Conservation (phyloP, 2,797 vertebrate genomes). For the Pogonophryne albipinna region DNA sequence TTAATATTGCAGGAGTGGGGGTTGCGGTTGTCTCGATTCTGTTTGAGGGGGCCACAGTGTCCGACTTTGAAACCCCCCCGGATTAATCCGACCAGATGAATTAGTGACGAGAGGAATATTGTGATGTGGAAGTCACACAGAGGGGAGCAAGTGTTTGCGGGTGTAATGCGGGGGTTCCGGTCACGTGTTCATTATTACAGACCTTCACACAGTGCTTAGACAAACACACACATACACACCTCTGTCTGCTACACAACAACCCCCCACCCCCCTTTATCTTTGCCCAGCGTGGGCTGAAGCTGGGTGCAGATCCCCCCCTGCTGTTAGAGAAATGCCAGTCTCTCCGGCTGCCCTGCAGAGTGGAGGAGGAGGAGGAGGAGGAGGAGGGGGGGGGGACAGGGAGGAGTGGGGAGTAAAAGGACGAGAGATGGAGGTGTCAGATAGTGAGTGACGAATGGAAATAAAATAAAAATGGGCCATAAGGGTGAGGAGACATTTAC, state of each 20-base stretch:
- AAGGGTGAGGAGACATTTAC: constrained; percentile 7
- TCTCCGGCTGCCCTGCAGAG: constrained; percentile 73
- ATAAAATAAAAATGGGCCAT: background rate
- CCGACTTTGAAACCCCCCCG: background rate
- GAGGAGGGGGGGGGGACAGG: constrained; percentile 9
- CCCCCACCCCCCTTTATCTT: constrained; percentile 42
- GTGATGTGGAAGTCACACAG: constrained; percentile 13
- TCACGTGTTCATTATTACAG: constrained; percentile 58
- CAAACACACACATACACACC: constrained; percentile 21
- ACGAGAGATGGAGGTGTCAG: background rate
- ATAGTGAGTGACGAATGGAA: constrained; percentile 5
- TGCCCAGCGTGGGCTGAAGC: constrained; percentile 69
- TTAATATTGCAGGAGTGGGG: background rate
- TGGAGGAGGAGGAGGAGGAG: constrained; percentile 42
- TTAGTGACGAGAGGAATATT: background rate
- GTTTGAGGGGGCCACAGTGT: background rate
- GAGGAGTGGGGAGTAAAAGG: constrained; percentile 13
- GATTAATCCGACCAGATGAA: constrained; percentile 25
- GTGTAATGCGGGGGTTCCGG: constrained; percentile 31
- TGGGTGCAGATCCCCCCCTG: constrained; percentile 72
- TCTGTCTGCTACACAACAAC: constrained; percentile 46
- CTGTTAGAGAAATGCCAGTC: constrained; percentile 83
- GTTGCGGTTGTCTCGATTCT: background rate
- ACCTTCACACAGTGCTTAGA: constrained; percentile 6
- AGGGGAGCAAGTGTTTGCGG: constrained; percentile 25